These are phyloP conservation scores for Trachops cirrhosus DNA, from an alignment of 2,797 vertebrate species.

Conservation along the genomic window DNA sequence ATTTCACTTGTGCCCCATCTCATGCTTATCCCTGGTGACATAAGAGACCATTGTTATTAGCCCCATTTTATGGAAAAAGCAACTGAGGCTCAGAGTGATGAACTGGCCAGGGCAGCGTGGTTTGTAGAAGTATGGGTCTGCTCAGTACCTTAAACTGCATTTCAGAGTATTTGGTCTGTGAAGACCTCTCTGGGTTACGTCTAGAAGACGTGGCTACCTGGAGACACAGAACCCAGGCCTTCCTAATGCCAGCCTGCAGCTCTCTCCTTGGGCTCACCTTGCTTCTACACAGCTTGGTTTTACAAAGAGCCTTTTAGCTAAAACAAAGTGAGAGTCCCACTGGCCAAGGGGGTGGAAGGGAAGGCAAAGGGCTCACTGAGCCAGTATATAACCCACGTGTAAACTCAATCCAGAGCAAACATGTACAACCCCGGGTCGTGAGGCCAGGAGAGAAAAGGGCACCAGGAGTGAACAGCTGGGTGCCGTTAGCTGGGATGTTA, in stretches of 20 bases:
- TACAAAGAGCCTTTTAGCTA: neutral
- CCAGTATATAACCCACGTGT: neutral
- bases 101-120: neutral
- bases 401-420: neutral
- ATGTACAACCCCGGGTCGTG: neutral
- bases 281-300: neutral
- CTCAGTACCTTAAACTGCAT: neutral
- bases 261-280: neutral
- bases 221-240: neutral
- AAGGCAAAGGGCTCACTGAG: neutral
- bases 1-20: neutral
- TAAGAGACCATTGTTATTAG: neutral
- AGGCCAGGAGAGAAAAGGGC: neutral
- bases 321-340: neutral
- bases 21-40: neutral
- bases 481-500: neutral
- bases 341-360: neutral
- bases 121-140: neutral
- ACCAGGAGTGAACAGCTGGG: neutral
- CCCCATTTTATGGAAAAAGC: slow-evolving; percentile 37
- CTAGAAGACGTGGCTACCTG: neutral
- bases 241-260: neutral
- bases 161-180: neutral
- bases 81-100: neutral
- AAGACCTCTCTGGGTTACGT: neutral